Conservation (phyloP, 2,797 vertebrate genomes). For the Psittacula echo region DNA sequence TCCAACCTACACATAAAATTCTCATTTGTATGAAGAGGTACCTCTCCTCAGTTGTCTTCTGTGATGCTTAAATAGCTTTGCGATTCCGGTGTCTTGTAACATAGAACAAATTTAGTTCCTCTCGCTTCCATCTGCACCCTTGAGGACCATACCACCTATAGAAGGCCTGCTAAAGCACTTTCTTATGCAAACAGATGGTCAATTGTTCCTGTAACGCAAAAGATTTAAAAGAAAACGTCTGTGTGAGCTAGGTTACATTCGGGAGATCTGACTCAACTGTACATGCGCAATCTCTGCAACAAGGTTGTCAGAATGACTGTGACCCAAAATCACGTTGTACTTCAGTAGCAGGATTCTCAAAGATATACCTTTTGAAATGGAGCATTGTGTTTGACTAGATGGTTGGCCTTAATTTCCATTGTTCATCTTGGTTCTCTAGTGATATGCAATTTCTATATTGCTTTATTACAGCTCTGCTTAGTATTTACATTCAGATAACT, state of each 20-base stretch:
- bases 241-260: conserved; percentile 10
- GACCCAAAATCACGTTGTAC: not conserved
- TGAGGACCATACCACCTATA: not conserved
- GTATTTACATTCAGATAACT: conserved; percentile 51
- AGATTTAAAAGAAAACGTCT: conserved; percentile 7
- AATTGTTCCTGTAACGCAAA: conserved; percentile 35
- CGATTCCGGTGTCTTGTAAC: not conserved
- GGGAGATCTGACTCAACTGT: conserved; percentile 1
- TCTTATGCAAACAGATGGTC: not conserved
- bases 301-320: not conserved
- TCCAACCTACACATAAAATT: not conserved
- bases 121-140: not conserved
- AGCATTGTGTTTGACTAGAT: conserved; percentile 29
- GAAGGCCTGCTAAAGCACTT: not conserved
- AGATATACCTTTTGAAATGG: conserved; percentile 17
- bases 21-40: not conserved
- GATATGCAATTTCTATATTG: conserved; percentile 24
- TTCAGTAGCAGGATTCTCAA: not conserved
- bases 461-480: not conserved
- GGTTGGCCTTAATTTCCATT: conserved; percentile 25
- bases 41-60: not conserved
- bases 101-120: not conserved
- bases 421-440: conserved; percentile 22
- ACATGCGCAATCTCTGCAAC: not conserved
- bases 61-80: not conserved